Base-by-base conservation (phyloP, 2,888 invertebrate genomes). In the Pseudolycoriella hygida region DNA sequence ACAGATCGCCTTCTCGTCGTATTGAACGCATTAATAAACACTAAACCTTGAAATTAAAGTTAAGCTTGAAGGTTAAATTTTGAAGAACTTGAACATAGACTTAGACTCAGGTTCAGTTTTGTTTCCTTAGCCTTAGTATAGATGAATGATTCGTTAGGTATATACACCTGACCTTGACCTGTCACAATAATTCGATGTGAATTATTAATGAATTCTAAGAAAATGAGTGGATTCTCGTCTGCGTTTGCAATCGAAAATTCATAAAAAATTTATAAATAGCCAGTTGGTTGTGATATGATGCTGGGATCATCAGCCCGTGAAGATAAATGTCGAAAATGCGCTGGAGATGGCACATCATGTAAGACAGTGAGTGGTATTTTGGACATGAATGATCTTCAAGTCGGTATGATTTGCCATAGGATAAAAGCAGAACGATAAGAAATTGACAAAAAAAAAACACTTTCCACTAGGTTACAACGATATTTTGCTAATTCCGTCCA, bases 251-350 rank as follows among this genome's bases (percentile, higher is more conserved):
- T 17, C 18, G 6, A 39, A 15, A 15, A 17, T 6, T 17, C 15
- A 39, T 39, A 15, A 3, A 42, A 30, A 17, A 43, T 11, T 20
- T 17, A 19, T 32, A 10, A 30, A 6, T 39, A 88, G 85, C 77
- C 83, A 8, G 88, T 94, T 38, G 96, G 96, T 46, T 96, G 96
- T 62, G 94, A 96, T 65, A 81, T 82, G 75, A 82, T 89, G 79
- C 68, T 96, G 55, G 94, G 93, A 11, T 94, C 94, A 4, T 68
- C 72, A 45, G 77, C 81, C 10, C 74, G 75, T 53, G 90, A 90
- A 66, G 96, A 96, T 66, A 81, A 83, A 54, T 96, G 96, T 59
- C 74, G 90, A 37, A 77, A 80, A 55, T 96, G 96, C 60, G 85
- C 86, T n/a, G 94, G 94, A 1, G 83, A 90, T 61, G 88, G 87